Conservation (phyloP, 2,797 vertebrate genomes). For the Arnoldichthys spilopterus region DNA sequence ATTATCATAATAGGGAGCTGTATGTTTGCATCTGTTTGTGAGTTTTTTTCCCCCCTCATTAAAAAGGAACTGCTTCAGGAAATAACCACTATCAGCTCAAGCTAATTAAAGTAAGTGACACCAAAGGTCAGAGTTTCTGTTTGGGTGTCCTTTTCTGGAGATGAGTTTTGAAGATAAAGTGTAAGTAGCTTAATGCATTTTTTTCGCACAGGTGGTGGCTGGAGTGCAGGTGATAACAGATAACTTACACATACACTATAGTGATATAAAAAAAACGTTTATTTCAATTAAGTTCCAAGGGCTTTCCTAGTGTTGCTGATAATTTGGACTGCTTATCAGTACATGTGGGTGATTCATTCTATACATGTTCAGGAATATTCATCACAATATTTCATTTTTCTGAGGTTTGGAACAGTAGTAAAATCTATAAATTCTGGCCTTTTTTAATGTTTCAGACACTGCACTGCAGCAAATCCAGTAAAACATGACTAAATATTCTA, state of each 20-base stretch:
- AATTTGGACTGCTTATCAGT: neutral
- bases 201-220: neutral
- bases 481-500: too few relatives aligned
- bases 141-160: constrained; percentile 54
- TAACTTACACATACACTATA: neutral
- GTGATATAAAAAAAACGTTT: neutral
- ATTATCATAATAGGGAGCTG: constrained; percentile 17
- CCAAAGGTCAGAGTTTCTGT: constrained; percentile 72
- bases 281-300: neutral
- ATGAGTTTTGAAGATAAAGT: constrained; percentile 26
- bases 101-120: constrained; percentile 76
- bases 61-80: constrained; percentile 65
- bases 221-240: neutral
- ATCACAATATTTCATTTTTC: too few relatives aligned
- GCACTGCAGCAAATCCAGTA: too few relatives aligned
- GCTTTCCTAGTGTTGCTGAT: neutral
- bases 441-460: too few relatives aligned
- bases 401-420: too few relatives aligned
- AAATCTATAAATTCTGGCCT: too few relatives aligned
- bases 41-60: constrained; percentile 32
- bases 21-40: constrained; percentile 16
- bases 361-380: too few relatives aligned
- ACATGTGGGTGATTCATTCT: too few relatives aligned
- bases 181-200: neutral
- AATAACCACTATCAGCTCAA: constrained; percentile 69